Base-by-base conservation (phyloP, 1,140 invertebrate species). In the Fragariocoptes setiger region DNA sequence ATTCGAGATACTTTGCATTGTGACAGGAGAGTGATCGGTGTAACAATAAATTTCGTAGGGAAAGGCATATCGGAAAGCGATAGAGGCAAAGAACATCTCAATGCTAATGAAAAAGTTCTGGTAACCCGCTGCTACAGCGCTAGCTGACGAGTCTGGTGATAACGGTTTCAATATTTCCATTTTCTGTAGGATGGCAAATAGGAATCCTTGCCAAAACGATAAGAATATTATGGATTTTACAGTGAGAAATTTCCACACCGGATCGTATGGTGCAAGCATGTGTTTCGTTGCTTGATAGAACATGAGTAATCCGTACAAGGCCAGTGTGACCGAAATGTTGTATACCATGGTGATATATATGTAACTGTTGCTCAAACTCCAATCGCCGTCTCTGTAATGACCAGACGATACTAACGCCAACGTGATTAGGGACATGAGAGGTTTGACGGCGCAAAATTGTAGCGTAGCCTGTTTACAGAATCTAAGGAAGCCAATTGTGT, bases 91-190 rank as follows among this genome's bases (percentile, higher is more conserved):
- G 50, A 95, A 68, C 92, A 99, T 99, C 66, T 99, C 92, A 52
- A 97, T 76, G 55, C 92, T 97, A 59, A 97, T 92, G 48, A 97
- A 68, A 61, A 97, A 95, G 62, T 99, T 97, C 62, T 97, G 90
- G 62, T 92, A 97, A 40, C 90, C 90, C 43, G 92, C 92, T 2
- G 92, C 92, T 2, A 97, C 86, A 1, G 92, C 95, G 62, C 90
- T 90, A 38, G 78, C 70, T n/a, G 25, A 31, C 8, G n/a, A 8
- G 8, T 31, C 25, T 8, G 25, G 25, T 31, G 25, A 31, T n/a
- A 31, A 31, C n/a, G 25, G 25, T 31, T 31, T n/a, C n/a, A 31
- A n/a, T 8, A 8, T 8, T 8, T n/a, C 25, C n/a, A 31, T 8
- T 31, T 31, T 31, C n/a, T 31, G 25, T 31, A 31, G n/a, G 8